Evolutionary conservation across 1,140 invertebrate genomes (phyloP).

Genomic region (Babylonia areolata): DNA sequence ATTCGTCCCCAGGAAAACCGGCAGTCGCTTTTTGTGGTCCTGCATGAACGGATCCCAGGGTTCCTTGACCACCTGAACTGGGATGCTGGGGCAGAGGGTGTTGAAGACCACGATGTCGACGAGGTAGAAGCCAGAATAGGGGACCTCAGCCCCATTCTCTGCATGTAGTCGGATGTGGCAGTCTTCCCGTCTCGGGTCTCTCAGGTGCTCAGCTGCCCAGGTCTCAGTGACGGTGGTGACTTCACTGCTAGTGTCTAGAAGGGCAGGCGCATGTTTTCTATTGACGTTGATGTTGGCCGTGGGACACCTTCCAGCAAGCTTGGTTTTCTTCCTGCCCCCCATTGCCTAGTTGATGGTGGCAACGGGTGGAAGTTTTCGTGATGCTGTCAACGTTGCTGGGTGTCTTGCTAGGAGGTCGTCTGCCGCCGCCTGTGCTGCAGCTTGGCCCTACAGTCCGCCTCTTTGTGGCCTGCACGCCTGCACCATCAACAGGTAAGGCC

Average conservation of each 20-base stretch:
- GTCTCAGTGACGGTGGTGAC: slow-evolving; percentile 17
- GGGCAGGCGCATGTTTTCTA: no score
- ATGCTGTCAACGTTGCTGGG: no score
- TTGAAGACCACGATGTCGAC: no score
- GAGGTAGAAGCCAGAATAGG: not conserved
- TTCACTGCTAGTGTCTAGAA: slow-evolving; percentile 24
- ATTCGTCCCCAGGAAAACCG: slow-evolving; percentile 19
- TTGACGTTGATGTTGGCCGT: not conserved
- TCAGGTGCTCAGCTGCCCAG: not conserved
- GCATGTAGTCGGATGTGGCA: not conserved
- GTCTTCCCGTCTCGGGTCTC: not conserved
- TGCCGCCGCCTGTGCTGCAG: not conserved
- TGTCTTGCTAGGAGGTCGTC: not conserved
- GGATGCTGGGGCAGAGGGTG: not conserved
- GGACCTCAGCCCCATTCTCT: not conserved
- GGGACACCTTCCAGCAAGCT: not conserved
- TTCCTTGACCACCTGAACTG: slow-evolving; percentile 22
- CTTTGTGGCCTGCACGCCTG: not conserved
- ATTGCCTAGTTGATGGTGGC: not conserved
- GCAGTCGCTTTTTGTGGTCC: not conserved
- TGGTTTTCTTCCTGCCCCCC: not conserved
- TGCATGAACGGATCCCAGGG: not conserved
- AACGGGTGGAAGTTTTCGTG: not conserved
- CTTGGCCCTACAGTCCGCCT: not conserved
- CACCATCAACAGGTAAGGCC: not conserved